Conservation (phyloP, 1,140 invertebrate genomes). For the Polypedilum vanderplanki region DNA sequence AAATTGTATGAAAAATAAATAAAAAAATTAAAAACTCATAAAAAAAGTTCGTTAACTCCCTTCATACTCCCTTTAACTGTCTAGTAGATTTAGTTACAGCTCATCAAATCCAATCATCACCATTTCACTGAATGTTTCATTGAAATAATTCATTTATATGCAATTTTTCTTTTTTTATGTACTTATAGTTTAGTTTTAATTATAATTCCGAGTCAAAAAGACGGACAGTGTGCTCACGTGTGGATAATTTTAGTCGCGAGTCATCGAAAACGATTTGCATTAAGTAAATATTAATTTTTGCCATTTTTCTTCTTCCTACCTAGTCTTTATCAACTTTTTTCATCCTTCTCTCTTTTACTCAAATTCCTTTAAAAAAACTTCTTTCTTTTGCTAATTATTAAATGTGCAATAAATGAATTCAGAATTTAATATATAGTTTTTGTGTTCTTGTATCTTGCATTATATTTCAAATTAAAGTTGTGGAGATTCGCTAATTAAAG, state of each 20-base stretch:
- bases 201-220: not conserved
- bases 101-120: not conserved
- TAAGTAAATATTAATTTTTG: constrained; percentile 18
- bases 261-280: constrained; percentile 28
- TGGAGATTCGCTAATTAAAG: not conserved
- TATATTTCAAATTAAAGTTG: not conserved
- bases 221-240: not conserved
- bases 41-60: not conserved
- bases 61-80: not conserved
- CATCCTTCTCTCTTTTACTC: no score
- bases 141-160: not conserved
- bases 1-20: no score
- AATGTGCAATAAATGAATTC: no score
- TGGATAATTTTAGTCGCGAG: not conserved
- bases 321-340: no score
- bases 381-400: no score
- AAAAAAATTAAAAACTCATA: no score
- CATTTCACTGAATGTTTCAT: not conserved
- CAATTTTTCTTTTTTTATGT: no score
- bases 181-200: constrained; percentile 24
- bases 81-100: not conserved
- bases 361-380: no score
- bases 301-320: no score
- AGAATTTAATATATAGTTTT: no score
- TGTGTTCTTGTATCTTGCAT: no score